phyloP scores from a whole-genome alignment of 2,888 invertebrate species.

The Xestia xanthographa region DNA sequence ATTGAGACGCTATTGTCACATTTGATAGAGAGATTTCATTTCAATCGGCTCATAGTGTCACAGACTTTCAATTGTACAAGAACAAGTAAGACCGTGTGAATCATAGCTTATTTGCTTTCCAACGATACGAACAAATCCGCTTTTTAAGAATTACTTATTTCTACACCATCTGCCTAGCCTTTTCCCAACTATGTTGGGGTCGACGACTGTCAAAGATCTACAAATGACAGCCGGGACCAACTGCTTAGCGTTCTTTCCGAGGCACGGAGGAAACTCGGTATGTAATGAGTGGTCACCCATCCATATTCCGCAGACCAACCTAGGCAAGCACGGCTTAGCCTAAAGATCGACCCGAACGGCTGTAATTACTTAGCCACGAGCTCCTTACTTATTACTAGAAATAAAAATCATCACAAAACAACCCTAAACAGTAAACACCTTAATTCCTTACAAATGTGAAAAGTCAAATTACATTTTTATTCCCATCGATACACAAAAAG shows the following conservation, averaged over 20 bases:
- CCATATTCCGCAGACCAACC: too few species aligned
- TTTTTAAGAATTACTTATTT: neutral
- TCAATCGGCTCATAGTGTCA: neutral
- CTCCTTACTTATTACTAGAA: too few species aligned
- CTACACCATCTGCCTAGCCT: neutral
- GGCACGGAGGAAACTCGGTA: too few species aligned
- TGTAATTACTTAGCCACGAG: too few species aligned
- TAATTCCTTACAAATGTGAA: conserved; percentile 42
- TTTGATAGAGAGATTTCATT: neutral
- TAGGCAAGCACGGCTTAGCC: too few species aligned
- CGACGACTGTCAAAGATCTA: too few species aligned
- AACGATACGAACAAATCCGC: neutral
- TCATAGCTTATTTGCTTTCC: neutral
- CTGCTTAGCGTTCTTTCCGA: too few species aligned
- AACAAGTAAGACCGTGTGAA: neutral
- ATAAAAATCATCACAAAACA: neutral
- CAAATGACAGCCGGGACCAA: too few species aligned
- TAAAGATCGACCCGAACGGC: too few species aligned
- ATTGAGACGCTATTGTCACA: neutral
- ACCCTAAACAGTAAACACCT: conserved; percentile 13
- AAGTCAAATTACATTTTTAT: conserved; percentile 59
- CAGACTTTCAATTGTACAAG: neutral
- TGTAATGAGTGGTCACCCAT: too few species aligned
- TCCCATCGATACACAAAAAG: conserved; percentile 47
- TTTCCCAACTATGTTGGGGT: too few species aligned